A percentile compares a stretch with the other conserved stretches of the same genome.
phyloP scores from a whole-genome alignment of 2,797 vertebrate genomes.

The Hozukius guyotensis region DNA sequence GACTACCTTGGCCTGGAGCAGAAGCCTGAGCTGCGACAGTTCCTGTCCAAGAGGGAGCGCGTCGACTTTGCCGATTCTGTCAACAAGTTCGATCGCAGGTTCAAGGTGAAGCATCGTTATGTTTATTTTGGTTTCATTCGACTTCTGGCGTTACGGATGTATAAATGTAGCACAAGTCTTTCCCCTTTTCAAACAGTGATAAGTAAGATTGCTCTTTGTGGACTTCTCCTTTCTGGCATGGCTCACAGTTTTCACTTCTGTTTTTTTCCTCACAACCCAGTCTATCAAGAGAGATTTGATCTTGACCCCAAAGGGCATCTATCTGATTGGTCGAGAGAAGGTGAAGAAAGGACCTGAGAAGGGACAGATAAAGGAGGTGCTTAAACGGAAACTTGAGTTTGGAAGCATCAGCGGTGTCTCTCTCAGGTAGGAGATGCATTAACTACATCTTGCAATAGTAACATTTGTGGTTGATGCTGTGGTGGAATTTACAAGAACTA shows the following conservation, averaged over 20 bases:
- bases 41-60: conserved; percentile 91
- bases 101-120: conserved; percentile 86
- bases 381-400: conserved; percentile 95
- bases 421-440: conserved; percentile 84
- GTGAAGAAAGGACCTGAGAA: conserved; percentile 97
- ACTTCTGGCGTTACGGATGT: not conserved
- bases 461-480: conserved; percentile 4
- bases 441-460: not conserved
- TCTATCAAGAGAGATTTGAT: conserved; percentile 95
- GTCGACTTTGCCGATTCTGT: conserved; percentile 94
- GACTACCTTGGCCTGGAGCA: conserved; percentile 98
- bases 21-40: conserved; percentile 92
- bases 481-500: not conserved
- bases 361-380: conserved; percentile 93
- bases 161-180: not conserved
- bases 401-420: conserved; percentile 85
- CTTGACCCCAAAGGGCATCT: conserved; percentile 92
- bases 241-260: conserved; percentile 23
- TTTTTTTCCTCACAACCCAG: conserved; percentile 69
- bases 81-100: conserved; percentile 95
- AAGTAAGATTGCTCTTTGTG: not conserved
- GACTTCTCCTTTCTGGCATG: conserved; percentile 27
- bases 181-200: not conserved
- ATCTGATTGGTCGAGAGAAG: conserved; percentile 95
- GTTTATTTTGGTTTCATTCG: not conserved